Base-by-base conservation (phyloP, 2,113 vertebrate genomes). In the Perccottus glenii region DNA sequence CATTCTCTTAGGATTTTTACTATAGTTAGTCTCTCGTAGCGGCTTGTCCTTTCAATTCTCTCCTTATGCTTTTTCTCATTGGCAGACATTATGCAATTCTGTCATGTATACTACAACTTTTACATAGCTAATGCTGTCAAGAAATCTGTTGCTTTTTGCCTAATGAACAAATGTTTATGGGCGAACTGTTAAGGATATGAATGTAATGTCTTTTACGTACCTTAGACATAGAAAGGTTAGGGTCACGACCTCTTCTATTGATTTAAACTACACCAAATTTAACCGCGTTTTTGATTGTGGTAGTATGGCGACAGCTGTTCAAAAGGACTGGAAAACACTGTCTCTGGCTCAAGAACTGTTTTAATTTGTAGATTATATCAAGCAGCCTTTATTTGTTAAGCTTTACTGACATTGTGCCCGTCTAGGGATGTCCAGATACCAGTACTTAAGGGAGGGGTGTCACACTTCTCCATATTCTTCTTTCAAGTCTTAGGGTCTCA, bases 331-430 rank as follows among this genome's bases (percentile, higher is more conserved):
- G 80, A 88, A 75, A 75, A 83, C 83, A 89, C 85, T 88, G 87
- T 86, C 84, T 85, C 71, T 85, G 92, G 92, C 91, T 93, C 82
- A 76, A 92, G 87, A 91, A 92, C 91, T 93, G 92, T 93, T 93
- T 90, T 89, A 69, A 81, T 91, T 91, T 88, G 82, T 75, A 78
- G 81, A 85, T 19, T 14, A 81, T 73, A 81, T 85, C 63, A 82
- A 77, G 81, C 76, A 82, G 74, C 84, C 82, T 85, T 84, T 89
- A 74, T 82, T 80, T 75, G 68, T 57, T 50, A 64, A 77, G 60
- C 63, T 68, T 85, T 49, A 55, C 64, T 36, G 50, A 86, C 83
- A 84, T 86, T 64, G 68, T 87, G 76, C 77, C 82, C 79, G 32
- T 9, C 12, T 9, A 4, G 52, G 52, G 52, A 35, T 15, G 52